Percentiles rank a stretch among this genome's conserved stretches.
These are phyloP conservation scores for Sebastes glaucus DNA, from an alignment of 2,797 vertebrate species.

Conservation along the genomic window DNA sequence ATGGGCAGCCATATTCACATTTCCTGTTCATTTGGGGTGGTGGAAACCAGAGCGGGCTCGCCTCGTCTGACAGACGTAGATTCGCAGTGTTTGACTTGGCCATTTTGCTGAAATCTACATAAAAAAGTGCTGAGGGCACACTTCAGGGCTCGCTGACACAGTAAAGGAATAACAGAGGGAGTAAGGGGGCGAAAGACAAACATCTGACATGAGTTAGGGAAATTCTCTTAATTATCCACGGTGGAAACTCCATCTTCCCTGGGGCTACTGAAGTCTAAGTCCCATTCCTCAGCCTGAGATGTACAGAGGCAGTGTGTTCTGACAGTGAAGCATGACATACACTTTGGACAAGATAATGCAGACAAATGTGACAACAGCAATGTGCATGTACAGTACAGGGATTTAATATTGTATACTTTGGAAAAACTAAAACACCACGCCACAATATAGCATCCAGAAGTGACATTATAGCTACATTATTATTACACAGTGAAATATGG, in stretches of 20 bases:
- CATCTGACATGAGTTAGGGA: constrained; percentile 79
- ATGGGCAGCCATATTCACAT: constrained; percentile 54
- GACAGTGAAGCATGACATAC: constrained; percentile 24
- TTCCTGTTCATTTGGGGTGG: constrained; percentile 56
- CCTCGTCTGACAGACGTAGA: constrained; percentile 32
- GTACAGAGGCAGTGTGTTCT: constrained; percentile 33
- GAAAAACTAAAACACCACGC: not conserved
- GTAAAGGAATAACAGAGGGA: constrained; percentile 61
- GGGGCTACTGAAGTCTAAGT: constrained; percentile 24
- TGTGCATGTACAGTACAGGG: not conserved
- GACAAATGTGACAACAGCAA: not conserved
- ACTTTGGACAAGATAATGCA: constrained; percentile 5
- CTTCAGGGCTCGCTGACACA: constrained; percentile 67
- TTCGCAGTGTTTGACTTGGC: constrained; percentile 69
- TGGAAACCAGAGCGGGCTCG: constrained; percentile 52
- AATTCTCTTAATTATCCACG: constrained; percentile 67
- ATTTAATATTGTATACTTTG: not conserved
- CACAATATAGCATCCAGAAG: not conserved
- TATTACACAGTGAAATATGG: not conserved
- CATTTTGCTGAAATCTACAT: constrained; percentile 59
- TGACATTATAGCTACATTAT: not conserved
- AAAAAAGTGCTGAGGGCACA: constrained; percentile 76
- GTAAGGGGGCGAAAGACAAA: constrained; percentile 64
- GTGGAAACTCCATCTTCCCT: constrained; percentile 66
- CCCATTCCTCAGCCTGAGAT: not conserved